phyloP scores from a whole-genome alignment of 1,140 invertebrate species.

The Conopomorpha cramerella region DNA sequence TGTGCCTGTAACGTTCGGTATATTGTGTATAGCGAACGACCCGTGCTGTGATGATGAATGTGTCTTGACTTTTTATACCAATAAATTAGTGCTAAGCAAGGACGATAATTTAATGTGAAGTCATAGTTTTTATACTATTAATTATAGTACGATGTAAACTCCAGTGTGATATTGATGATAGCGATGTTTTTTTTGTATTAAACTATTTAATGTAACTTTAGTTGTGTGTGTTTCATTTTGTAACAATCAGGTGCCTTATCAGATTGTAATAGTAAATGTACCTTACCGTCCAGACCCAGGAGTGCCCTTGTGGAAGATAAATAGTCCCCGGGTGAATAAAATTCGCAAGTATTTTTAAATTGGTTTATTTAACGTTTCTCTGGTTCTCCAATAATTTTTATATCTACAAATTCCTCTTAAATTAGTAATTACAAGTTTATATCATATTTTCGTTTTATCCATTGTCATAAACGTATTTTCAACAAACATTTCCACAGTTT shows the following conservation, averaged over 20 bases:
- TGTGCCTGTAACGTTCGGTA: slow-evolving; percentile 34
- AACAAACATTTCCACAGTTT: slow-evolving; percentile 57
- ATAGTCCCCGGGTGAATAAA: no score
- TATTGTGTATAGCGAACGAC: slow-evolving; percentile 51
- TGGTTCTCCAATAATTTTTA: slow-evolving; percentile 47
- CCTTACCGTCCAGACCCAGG: no score
- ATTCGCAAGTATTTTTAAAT: slow-evolving; percentile 35
- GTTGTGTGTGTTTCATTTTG: slow-evolving; percentile 13
- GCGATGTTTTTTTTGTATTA: slow-evolving; percentile 51
- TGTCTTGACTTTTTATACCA: slow-evolving; percentile 42
- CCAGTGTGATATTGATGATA: slow-evolving; percentile 58
- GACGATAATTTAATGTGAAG: slow-evolving; percentile 55
- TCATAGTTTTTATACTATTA: slow-evolving; percentile 57
- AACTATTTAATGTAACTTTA: slow-evolving; percentile 37
- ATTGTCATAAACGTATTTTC: slow-evolving; percentile 58
- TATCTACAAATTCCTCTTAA: slow-evolving; percentile 37
- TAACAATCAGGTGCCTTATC: not conserved
- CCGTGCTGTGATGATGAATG: slow-evolving; percentile 45
- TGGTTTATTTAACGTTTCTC: slow-evolving; percentile 58
- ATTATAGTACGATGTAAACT: slow-evolving; percentile 59
- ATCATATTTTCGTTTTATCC: slow-evolving; percentile 56
- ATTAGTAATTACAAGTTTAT: slow-evolving; percentile 60
- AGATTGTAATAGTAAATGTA: no score
- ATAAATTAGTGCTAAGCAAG: slow-evolving; percentile 27
- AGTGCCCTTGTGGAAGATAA: no score